Conservation (phyloP, 2,888 invertebrate species). For the Oscheius sp. region DNA sequence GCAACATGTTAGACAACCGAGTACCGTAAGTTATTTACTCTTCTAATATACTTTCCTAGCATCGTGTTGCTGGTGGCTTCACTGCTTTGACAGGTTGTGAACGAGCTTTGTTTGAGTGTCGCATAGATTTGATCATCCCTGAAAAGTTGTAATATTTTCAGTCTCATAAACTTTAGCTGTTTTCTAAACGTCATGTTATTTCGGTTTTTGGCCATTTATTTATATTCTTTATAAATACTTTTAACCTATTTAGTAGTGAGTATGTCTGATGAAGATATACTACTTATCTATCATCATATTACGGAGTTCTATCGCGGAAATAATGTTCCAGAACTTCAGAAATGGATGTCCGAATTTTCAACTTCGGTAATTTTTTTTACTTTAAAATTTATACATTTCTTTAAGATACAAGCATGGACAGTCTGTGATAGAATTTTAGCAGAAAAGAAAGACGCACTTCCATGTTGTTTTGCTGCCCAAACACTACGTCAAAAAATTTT, state of each 20-base stretch:
- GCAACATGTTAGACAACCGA: slow-evolving; percentile 38
- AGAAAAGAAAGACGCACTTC: slow-evolving; percentile 77
- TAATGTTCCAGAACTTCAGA: slow-evolving; percentile 15
- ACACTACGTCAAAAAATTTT: slow-evolving; percentile 80
- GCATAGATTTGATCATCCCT: slow-evolving; percentile 52
- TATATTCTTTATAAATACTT: not conserved
- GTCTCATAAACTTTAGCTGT: not conserved
- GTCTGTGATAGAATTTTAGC: slow-evolving; percentile 91
- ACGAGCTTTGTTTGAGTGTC: slow-evolving; percentile 63
- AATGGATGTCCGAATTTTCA: slow-evolving; percentile 30
- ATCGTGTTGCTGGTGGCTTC: slow-evolving; percentile 63
- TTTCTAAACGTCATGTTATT: not conserved
- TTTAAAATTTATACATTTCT: not conserved
- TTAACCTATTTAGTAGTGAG: not conserved
- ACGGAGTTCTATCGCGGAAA: slow-evolving; percentile 18
- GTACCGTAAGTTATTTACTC: slow-evolving; percentile 30
- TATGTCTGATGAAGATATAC: slow-evolving; percentile 18
- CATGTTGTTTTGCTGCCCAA: slow-evolving; percentile 90
- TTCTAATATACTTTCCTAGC: slow-evolving; percentile 21
- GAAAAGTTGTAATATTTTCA: not conserved
- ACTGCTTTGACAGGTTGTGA: slow-evolving; percentile 54
- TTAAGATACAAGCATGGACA: slow-evolving; percentile 93
- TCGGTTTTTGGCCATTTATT: not conserved
- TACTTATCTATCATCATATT: slow-evolving; percentile 17
- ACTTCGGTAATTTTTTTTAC: slow-evolving; percentile 9